These are phyloP conservation scores for Melanocharis versteri DNA, from an alignment of 2,113 vertebrate genomes.

Conservation along the genomic window DNA sequence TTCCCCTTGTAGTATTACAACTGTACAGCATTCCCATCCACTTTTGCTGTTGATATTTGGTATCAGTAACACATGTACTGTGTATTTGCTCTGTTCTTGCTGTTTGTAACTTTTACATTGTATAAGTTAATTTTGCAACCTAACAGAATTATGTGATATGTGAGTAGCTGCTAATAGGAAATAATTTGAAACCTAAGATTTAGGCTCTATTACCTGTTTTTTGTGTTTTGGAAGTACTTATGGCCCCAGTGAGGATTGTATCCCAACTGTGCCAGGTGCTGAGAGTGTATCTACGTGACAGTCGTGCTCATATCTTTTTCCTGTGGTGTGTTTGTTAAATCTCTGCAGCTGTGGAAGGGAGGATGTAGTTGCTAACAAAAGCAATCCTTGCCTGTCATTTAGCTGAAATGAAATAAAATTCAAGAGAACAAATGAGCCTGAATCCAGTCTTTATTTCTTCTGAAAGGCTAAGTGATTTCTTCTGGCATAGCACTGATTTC, in stretches of 20 bases:
- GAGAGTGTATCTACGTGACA: background rate
- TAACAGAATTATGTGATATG: background rate
- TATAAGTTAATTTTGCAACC: background rate
- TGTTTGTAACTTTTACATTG: background rate
- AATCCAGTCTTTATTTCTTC: background rate
- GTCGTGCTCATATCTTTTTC: rapidly evolving
- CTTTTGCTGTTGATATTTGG: background rate
- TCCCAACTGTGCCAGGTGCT: background rate
- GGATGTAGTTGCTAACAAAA: background rate
- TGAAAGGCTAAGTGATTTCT: background rate
- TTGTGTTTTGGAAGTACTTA: background rate
- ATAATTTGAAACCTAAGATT: background rate
- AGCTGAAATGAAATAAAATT: background rate
- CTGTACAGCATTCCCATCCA: background rate
- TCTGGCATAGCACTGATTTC: background rate
- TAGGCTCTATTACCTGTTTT: background rate
- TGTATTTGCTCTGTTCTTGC: background rate
- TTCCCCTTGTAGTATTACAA: rapidly evolving
- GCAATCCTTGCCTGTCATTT: background rate
- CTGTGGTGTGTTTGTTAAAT: background rate
- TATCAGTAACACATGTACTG: rapidly evolving
- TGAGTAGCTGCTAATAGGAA: background rate
- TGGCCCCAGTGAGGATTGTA: background rate
- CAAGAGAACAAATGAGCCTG: background rate
- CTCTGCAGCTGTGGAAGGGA: background rate